Evolutionary conservation across 2,797 vertebrate genomes (phyloP).

Genomic region (Denticeps clupeoides): DNA sequence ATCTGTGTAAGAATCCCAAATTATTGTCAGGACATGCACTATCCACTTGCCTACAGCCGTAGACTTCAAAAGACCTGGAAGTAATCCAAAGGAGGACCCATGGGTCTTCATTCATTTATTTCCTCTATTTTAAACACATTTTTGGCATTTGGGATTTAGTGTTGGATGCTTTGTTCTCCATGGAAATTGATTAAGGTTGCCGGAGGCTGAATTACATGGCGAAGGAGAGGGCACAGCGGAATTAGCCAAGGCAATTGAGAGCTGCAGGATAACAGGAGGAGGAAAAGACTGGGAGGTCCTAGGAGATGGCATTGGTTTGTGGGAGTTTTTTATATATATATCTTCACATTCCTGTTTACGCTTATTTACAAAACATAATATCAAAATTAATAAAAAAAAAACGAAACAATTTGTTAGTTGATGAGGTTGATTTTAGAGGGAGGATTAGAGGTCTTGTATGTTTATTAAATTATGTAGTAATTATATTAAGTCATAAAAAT

Average conservation of each 20-base stretch:
- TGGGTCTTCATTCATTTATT: not conserved
- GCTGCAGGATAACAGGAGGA: not conserved
- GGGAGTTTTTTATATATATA: not conserved
- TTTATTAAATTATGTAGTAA: too few relatives aligned
- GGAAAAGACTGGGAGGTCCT: not conserved
- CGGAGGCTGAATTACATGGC: slow-evolving; percentile 4
- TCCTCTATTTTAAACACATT: slow-evolving; percentile 1
- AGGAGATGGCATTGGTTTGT: not conserved
- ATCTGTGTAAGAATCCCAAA: not conserved
- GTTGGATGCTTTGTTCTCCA: not conserved
- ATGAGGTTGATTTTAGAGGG: too few relatives aligned
- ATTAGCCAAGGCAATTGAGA: not conserved
- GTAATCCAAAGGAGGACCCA: not conserved
- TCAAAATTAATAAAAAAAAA: too few relatives aligned
- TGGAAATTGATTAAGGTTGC: slow-evolving; percentile 1
- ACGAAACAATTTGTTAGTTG: too few relatives aligned
- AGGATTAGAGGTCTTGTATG: too few relatives aligned
- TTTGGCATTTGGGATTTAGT: not conserved
- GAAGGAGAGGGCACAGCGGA: not conserved
- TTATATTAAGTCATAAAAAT: too few relatives aligned
- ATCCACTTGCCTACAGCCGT: not conserved
- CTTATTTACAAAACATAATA: too few relatives aligned
- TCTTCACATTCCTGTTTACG: too few relatives aligned
- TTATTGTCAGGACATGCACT: not conserved
- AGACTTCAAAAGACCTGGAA: not conserved